These are phyloP conservation scores for Chaenocephalus aceratus DNA, from an alignment of 2,113 vertebrate genomes.

Conservation along the genomic window DNA sequence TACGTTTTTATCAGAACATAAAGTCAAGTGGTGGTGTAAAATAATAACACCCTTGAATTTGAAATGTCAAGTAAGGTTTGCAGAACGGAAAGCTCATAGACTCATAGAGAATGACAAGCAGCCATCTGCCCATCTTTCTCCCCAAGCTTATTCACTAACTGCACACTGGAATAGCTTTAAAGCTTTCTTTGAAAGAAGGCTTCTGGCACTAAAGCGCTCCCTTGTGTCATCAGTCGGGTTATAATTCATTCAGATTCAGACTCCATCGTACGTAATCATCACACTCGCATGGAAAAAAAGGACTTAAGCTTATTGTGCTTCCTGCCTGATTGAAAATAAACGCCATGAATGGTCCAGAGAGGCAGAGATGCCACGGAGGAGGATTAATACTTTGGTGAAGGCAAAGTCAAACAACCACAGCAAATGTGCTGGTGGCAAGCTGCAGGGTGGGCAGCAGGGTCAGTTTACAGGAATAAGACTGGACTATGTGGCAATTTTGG, in stretches of 20 bases:
- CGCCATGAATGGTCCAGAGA: slow-evolving; percentile 18
- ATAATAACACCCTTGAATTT: slow-evolving; percentile 25
- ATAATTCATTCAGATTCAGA: slow-evolving; percentile 68
- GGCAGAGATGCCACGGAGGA: slow-evolving; percentile 20
- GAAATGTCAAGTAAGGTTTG: slow-evolving; percentile 46
- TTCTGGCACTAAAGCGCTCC: slow-evolving; percentile 61
- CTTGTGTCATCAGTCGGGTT: slow-evolving; percentile 59
- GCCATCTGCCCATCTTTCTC: slow-evolving; percentile 63
- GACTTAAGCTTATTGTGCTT: slow-evolving; percentile 52
- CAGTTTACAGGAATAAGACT: background rate
- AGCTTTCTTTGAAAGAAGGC: slow-evolving; percentile 59
- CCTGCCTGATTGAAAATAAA: slow-evolving; percentile 51
- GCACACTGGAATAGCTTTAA: slow-evolving; percentile 70
- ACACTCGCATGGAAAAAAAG: slow-evolving; percentile 35
- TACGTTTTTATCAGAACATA: background rate
- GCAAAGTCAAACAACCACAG: slow-evolving; percentile 20
- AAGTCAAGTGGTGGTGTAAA: slow-evolving; percentile 2
- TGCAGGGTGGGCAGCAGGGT: slow-evolving; percentile 11
- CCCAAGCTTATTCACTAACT: slow-evolving; percentile 54
- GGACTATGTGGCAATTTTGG: background rate
- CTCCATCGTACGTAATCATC: slow-evolving; percentile 62
- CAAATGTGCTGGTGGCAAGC: slow-evolving; percentile 14
- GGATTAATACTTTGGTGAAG: slow-evolving; percentile 42
- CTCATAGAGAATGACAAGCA: slow-evolving; percentile 64
- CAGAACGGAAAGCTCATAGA: slow-evolving; percentile 45